These are phyloP conservation scores for Tuta absoluta DNA, from an alignment of 2,888 invertebrate species.

Conservation along the genomic window DNA sequence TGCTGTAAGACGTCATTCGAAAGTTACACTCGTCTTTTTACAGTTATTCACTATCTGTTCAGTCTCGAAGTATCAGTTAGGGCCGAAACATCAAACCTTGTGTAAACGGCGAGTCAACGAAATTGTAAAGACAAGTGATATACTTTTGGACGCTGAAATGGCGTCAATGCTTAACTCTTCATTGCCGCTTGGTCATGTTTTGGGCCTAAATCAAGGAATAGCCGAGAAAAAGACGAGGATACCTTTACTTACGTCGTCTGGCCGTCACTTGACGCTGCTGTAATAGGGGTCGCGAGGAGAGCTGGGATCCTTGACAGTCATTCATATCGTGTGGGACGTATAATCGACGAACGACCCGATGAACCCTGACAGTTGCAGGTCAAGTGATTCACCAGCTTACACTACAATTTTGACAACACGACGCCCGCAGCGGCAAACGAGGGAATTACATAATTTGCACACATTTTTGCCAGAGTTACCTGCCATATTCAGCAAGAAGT, in stretches of 20 bases:
- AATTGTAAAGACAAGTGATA: too few species aligned
- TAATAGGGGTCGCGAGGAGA: background rate
- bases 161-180: too few species aligned
- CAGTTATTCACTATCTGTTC: background rate
- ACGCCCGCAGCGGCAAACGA: slow-evolving; percentile 13
- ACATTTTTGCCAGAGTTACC: too few species aligned
- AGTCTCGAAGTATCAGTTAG: background rate
- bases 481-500: too few species aligned
- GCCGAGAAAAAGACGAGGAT: background rate
- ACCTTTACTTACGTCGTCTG: background rate
- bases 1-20: background rate
- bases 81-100: too few species aligned
- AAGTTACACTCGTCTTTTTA: background rate
- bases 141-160: too few species aligned
- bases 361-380: background rate
- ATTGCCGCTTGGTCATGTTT: too few species aligned
- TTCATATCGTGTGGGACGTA: too few species aligned
- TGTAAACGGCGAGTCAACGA: too few species aligned
- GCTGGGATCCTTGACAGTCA: background rate
- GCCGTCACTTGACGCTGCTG: slow-evolving; percentile 13
- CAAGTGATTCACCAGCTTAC: slow-evolving; percentile 15
- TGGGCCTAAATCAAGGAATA: background rate
- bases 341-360: too few species aligned
- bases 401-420: slow-evolving; percentile 28
- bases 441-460: background rate